Evolutionary conservation across 2,113 vertebrate species (phyloP).

Genomic region (Corapipo altera): DNA sequence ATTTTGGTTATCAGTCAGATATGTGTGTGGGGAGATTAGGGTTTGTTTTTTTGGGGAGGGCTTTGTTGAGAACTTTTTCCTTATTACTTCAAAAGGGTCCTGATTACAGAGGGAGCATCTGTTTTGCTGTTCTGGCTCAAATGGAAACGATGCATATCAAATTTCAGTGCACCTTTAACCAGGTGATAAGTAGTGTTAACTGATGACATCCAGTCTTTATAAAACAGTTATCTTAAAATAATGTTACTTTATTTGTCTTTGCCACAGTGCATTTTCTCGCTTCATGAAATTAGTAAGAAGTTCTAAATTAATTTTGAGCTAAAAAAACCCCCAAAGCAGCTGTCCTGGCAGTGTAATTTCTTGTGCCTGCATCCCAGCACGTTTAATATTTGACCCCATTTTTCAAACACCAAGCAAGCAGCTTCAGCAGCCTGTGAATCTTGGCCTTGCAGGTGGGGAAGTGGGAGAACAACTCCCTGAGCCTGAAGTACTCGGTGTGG

Average conservation of each 20-base stretch:
- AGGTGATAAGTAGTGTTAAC: background rate
- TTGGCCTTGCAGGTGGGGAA: slow-evolving; percentile 86
- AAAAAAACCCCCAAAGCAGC: background rate
- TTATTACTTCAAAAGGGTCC: background rate
- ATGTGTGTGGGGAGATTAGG: fast-evolving
- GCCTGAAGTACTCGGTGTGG: slow-evolving; percentile 93
- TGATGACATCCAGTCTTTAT: background rate
- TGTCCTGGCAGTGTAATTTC: background rate
- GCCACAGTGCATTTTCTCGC: background rate
- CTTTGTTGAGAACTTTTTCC: background rate
- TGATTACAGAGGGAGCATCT: background rate
- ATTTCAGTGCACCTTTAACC: background rate
- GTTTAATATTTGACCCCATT: background rate
- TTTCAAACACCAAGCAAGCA: background rate
- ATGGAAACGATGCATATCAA: background rate
- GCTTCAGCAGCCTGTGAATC: background rate
- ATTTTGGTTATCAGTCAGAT: background rate
- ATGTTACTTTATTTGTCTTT: background rate
- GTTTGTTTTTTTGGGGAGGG: background rate
- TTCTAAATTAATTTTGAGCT: background rate
- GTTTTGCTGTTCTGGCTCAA: background rate
- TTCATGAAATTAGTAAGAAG: background rate
- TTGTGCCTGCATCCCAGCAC: background rate
- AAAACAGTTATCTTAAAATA: background rate
- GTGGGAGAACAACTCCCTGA: slow-evolving; percentile 93